These are phyloP conservation scores for Thermophis baileyi DNA, from an alignment of 2,113 vertebrate genomes.

Conservation along the genomic window DNA sequence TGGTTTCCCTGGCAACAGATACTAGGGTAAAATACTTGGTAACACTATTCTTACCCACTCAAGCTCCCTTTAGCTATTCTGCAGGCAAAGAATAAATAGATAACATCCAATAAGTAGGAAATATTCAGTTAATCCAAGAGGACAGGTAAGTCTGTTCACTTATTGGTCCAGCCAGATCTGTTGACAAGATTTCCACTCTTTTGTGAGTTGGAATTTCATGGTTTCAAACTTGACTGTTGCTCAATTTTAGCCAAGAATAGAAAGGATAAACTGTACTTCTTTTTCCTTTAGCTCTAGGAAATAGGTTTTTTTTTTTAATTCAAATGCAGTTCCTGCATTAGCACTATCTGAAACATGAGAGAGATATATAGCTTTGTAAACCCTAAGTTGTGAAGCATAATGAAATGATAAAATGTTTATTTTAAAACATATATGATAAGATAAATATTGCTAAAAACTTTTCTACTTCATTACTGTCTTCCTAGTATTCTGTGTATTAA, in stretches of 20 bases:
- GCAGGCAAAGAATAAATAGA: constrained; percentile 5
- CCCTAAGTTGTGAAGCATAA: background rate
- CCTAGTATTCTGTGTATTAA: background rate
- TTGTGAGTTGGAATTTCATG: background rate
- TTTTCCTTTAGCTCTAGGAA: constrained; percentile 7
- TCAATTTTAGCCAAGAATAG: background rate
- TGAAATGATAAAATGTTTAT: background rate
- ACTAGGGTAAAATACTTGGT: constrained; percentile 1
- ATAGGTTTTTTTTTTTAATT: background rate
- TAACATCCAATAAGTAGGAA: background rate
- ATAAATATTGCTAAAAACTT: background rate
- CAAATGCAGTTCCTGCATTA: background rate
- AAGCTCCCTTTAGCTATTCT: constrained; percentile 9
- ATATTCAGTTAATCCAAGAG: constrained; percentile 15
- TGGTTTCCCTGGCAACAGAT: constrained; percentile 36
- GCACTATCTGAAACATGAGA: background rate
- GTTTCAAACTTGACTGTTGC: background rate
- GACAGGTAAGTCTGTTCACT: constrained; percentile 11
- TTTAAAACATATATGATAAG: background rate
- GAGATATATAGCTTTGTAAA: background rate
- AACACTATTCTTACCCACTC: background rate
- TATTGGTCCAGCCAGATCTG: background rate
- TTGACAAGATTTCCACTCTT: constrained; percentile 18
- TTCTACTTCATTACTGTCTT: background rate
- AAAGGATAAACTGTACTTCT: background rate